These are phyloP conservation scores for Heliconius himera DNA, from an alignment of 1,140 invertebrate genomes.

Conservation along the genomic window DNA sequence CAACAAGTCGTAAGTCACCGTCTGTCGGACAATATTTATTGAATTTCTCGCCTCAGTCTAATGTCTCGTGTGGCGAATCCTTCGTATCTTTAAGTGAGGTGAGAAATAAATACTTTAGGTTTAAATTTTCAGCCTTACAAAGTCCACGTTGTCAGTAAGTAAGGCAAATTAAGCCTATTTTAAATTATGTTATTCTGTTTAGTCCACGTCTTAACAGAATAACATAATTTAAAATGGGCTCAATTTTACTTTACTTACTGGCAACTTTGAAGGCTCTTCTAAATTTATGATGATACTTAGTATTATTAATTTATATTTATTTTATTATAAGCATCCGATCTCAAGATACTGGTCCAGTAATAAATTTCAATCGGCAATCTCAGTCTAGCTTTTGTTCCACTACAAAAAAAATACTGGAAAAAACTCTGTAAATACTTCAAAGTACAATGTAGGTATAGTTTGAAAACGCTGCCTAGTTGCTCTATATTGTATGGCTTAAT, in stretches of 20 bases:
- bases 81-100: background rate
- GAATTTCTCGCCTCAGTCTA: conserved; percentile 6
- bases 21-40: background rate
- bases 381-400: background rate
- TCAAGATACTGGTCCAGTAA: too few relatives aligned
- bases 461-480: conserved; percentile 1
- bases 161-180: too few relatives aligned
- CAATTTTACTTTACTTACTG: background rate
- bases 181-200: too few relatives aligned
- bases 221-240: background rate
- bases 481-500: conserved; percentile 6
- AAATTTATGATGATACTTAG: background rate
- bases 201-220: background rate
- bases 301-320: too few relatives aligned
- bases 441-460: conserved; percentile 3
- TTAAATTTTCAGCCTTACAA: background rate
- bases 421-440: background rate
- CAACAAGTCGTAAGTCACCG: conserved; percentile 13
- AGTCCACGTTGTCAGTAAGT: background rate
- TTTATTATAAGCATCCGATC: too few relatives aligned
- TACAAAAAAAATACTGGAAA: background rate
- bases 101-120: background rate
- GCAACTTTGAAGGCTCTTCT: background rate
- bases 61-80: background rate
- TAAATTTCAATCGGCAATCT: background rate